Base-by-base conservation (phyloP, 2,888 invertebrate species). In the Tolmerus cingulatus region DNA sequence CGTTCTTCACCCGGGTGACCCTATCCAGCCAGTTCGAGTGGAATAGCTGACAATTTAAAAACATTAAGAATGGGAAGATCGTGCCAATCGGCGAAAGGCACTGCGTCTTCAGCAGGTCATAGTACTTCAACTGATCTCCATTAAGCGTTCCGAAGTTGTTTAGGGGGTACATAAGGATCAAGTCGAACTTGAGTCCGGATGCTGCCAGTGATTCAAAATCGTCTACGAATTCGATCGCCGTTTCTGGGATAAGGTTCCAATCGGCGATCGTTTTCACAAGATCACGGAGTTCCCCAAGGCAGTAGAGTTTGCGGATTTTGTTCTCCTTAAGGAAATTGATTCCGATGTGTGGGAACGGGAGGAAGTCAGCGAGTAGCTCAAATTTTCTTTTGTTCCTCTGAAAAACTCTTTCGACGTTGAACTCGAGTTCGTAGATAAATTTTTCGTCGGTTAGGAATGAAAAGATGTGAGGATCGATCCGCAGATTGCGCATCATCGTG, bases 241-340 rank as follows among this genome's bases (percentile, higher is more conserved):
- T 19, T 46, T 86, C 66, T 27, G 82, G 66, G 34, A 89, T 89
- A 23, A 86, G 87, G 86, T 89, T 89, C 87, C 87, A 88, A 37
- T 86, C 55, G 16, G 87, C 87, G 5, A 89, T 77, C 19, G 79
- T 79, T 34, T 79, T 51, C 1, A 89, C 57, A 16, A 89, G 77
- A 81, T 88, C 82, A 57, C 79, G 78, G 16, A 82, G 55, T 12
- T 85, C 87, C 27, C 51, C 85, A 5, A 77, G 66, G 81, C 89
- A 89, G 81, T 88, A 89, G 12, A 89, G 74, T 37, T 86, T 88
- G 23, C 51, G 14, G n/a, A 89, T 86, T 66, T 88, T 88, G 37
- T 86, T 85, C 81, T 89, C 89, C 57, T 88, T 88, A 12, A 89
- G 57, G 14, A 89, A 85, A 81, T 89, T 89, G 9, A 89, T 88